phyloP scores from a whole-genome alignment of 2,888 invertebrate genomes.

The Charanyca ferruginea region DNA sequence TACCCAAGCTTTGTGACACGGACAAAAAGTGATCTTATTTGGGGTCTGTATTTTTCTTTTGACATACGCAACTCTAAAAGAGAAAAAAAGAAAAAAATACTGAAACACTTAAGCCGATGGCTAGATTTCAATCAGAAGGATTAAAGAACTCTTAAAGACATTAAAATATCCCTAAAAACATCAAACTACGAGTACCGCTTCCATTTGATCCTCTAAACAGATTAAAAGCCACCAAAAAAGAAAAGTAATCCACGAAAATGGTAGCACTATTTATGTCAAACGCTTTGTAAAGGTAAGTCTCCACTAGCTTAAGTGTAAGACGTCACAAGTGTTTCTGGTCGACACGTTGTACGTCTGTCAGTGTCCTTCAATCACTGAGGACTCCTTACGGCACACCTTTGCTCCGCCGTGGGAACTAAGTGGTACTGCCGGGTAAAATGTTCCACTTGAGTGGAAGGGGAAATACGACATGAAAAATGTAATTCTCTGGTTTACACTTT shows the following conservation, averaged over 20 bases:
- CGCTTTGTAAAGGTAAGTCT: conserved; percentile 26
- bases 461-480: background rate
- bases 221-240: background rate
- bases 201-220: background rate
- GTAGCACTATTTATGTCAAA: conserved; percentile 9
- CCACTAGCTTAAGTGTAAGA: conserved; percentile 40
- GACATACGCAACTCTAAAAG: no score
- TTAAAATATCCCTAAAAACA: no score
- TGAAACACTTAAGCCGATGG: no score
- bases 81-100: no score
- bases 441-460: conserved; percentile 1
- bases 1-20: no score
- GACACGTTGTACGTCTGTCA: conserved; percentile 42
- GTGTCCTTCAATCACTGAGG: conserved; percentile 55
- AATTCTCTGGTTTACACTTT: background rate
- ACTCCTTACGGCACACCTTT: conserved; percentile 32
- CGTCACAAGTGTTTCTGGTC: conserved; percentile 39
- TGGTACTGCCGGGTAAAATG: conserved; percentile 15
- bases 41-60: no score
- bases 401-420: conserved; percentile 25
- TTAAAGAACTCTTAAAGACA: no score
- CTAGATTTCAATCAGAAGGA: no score
- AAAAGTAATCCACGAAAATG: conserved; percentile 3
- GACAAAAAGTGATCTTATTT: no score
- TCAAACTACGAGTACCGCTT: no score